Conservation (phyloP, 2,113 vertebrate species). For the Hylia prasina region DNA sequence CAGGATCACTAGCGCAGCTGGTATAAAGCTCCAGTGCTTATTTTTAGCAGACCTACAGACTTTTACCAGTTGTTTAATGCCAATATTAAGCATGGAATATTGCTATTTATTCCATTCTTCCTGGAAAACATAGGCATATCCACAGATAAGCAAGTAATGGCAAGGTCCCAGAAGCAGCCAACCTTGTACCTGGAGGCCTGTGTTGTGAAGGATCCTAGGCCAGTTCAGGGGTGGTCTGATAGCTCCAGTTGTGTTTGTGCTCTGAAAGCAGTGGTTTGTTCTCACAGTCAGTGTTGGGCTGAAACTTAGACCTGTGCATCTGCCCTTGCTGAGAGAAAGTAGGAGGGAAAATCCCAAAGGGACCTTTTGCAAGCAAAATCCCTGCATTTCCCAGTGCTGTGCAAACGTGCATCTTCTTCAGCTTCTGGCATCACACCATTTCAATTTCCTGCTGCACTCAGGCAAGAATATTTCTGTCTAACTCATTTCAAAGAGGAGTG, state of each 20-base stretch:
- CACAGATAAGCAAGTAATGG: not conserved
- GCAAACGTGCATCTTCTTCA: not conserved
- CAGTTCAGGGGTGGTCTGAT: conserved; percentile 2
- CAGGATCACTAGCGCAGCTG: not conserved
- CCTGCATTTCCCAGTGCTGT: conserved; percentile 9
- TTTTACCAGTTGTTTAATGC: not conserved
- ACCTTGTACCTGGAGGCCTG: not conserved
- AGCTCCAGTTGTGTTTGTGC: not conserved
- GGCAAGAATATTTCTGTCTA: not conserved
- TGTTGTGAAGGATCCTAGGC: not conserved
- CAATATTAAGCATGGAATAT: not conserved
- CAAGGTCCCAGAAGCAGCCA: not conserved
- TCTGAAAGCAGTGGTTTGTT: not conserved
- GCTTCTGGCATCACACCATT: conserved; percentile 20
- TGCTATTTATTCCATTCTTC: not conserved
- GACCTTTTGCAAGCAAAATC: not conserved
- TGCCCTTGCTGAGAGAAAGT: conserved; percentile 4
- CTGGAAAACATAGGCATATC: not conserved
- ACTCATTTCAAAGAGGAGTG: not conserved
- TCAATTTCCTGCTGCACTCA: conserved; percentile 12
- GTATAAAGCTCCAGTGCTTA: not conserved
- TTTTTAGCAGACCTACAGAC: not conserved
- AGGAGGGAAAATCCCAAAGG: not conserved
- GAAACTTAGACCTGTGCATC: not conserved
- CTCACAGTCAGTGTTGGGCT: not conserved